These are phyloP conservation scores for Lampropteryx suffumata DNA, from an alignment of 2,888 invertebrate genomes.

Conservation along the genomic window DNA sequence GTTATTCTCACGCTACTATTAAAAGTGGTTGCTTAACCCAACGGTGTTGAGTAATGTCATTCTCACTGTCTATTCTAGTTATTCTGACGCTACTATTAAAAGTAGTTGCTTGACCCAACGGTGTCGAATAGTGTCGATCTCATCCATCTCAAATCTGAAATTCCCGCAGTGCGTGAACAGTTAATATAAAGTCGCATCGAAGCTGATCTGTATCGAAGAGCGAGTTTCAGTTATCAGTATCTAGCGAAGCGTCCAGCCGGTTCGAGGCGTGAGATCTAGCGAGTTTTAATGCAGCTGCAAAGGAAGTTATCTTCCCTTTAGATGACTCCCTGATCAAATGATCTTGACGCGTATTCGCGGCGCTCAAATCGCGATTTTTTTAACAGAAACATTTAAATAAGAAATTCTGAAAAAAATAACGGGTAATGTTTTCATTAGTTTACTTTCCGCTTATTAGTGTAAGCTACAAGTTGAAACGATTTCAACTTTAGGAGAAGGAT, in stretches of 20 bases:
- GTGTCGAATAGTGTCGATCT: conserved; percentile 50
- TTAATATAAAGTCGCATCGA: conserved; percentile 76
- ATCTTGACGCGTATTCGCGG: too few species aligned
- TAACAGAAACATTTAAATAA: too few species aligned
- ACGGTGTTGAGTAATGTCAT: too few species aligned
- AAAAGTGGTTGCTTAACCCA: conserved; percentile 42
- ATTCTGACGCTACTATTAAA: conserved; percentile 23
- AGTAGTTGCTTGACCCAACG: conserved; percentile 42
- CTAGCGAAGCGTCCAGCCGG: conserved; percentile 76
- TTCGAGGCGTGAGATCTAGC: conserved; percentile 21
- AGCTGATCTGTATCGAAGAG: conserved; percentile 71
- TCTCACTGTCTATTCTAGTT: background rate
- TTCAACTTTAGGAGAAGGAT: too few species aligned
- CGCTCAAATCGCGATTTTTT: too few species aligned
- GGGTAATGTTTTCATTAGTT: too few species aligned
- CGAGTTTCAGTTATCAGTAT: conserved; percentile 79
- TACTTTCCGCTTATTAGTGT: too few species aligned
- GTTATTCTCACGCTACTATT: conserved; percentile 17
- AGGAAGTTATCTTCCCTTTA: too few species aligned
- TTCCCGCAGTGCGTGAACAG: conserved; percentile 76
- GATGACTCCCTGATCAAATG: too few species aligned
- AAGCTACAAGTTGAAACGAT: too few species aligned
- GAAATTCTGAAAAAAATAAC: too few species aligned
- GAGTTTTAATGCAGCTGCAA: conserved; percentile 6
- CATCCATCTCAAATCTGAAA: conserved; percentile 78